Conservation (phyloP, 2,888 invertebrate species). For the Drosophila cognata region DNA sequence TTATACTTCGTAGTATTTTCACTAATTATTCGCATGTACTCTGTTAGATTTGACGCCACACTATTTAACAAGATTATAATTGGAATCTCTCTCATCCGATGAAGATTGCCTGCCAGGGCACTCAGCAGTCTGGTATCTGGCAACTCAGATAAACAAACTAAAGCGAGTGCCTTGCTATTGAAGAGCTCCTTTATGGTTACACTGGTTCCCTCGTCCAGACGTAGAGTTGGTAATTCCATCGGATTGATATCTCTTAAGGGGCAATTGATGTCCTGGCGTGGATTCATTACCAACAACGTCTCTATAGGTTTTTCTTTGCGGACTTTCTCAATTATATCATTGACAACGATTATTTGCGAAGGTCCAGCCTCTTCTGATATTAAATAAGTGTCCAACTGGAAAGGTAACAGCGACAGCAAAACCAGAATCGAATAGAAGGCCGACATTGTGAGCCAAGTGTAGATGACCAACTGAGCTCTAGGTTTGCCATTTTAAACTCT, state of each 20-base stretch:
- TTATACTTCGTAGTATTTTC: not conserved
- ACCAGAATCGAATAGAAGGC: not conserved
- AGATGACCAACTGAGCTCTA: conserved; percentile 1
- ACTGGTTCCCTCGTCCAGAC: not conserved
- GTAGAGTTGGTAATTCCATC: conserved; percentile 10
- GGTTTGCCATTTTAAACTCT: not conserved
- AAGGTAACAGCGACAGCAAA: not conserved
- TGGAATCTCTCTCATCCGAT: conserved; percentile 28
- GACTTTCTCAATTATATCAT: conserved; percentile 16
- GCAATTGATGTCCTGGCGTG: conserved; percentile 4
- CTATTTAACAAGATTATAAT: conserved; percentile 30
- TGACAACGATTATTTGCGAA: not conserved
- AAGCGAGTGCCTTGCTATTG: conserved; percentile 8
- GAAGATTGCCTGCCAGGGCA: conserved; percentile 17
- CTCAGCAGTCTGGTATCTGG: conserved; percentile 14
- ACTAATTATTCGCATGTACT: not conserved
- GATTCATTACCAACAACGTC: conserved; percentile 24
- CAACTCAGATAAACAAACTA: conserved; percentile 34
- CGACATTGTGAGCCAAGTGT: conserved; percentile 19
- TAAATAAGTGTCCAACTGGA: no score
- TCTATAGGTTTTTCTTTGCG: not conserved
- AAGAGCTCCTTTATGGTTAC: conserved; percentile 2
- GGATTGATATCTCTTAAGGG: not conserved
- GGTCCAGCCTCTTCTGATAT: not conserved
- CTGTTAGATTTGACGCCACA: not conserved